Evolutionary conservation across 2,797 vertebrate species (phyloP).

Genomic region (Sus cebifrons): DNA sequence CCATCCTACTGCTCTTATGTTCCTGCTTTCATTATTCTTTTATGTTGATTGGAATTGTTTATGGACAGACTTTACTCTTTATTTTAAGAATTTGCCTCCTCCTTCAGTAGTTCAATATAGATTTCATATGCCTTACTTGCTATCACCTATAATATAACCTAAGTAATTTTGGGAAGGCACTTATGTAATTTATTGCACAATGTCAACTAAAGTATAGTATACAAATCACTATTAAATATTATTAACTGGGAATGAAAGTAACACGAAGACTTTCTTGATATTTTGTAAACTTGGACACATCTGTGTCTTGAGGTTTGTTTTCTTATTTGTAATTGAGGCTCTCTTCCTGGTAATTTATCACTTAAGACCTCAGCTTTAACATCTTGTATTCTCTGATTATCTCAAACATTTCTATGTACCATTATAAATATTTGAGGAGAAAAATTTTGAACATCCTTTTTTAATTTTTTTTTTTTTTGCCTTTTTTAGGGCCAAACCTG

Average conservation of each 20-base stretch:
- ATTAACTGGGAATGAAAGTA: conserved; percentile 44
- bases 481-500: too few species aligned
- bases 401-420: background rate
- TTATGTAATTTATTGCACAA: conserved; percentile 51
- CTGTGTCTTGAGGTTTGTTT: conserved; percentile 1
- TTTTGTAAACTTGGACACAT: conserved; percentile 58
- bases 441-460: conserved; percentile 12
- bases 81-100: conserved; percentile 28
- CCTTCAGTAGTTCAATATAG: background rate
- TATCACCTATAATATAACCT: background rate
- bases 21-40: conserved; percentile 18
- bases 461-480: too few species aligned
- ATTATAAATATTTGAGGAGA: conserved; percentile 53
- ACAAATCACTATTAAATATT: background rate
- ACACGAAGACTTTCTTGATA: conserved; percentile 26
- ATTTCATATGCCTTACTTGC: background rate
- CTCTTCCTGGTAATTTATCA: conserved; percentile 10
- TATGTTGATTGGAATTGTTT: background rate
- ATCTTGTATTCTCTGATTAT: conserved; percentile 1
- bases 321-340: conserved; percentile 25
- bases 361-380: conserved; percentile 47
- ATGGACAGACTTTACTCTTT: background rate
- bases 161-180: conserved; percentile 24
- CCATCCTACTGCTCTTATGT: background rate
- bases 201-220: background rate